Percentiles rank a stretch among this genome's conserved stretches.
Conservation (phyloP, 1,140 invertebrate species). For the Sitobion miscanthi region DNA sequence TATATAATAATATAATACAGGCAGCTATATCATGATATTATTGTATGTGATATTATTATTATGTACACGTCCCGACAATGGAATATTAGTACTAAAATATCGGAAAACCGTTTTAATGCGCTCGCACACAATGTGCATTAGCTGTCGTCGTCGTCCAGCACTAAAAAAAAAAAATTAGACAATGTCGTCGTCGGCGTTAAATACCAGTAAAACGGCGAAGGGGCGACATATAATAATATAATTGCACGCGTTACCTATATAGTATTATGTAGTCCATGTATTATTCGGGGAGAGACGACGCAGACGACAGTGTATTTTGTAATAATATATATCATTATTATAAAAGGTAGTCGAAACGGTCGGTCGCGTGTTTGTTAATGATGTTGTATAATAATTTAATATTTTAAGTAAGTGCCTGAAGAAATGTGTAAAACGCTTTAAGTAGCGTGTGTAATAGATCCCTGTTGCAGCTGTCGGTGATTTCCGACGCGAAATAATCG, state of each 20-base stretch:
- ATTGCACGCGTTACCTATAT: background rate
- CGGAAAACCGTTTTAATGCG: conserved; percentile 32
- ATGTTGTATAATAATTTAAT: background rate
- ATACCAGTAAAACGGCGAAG: background rate
- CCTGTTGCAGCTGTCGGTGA: too few species aligned
- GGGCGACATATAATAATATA: too few species aligned
- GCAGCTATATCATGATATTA: background rate
- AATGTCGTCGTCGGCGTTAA: background rate
- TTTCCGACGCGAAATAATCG: background rate
- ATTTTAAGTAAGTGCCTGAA: background rate
- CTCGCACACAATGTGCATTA: conserved; percentile 2
- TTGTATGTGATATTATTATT: background rate
- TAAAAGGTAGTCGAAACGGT: background rate
- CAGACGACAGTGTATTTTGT: background rate
- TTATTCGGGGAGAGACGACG: background rate
- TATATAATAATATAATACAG: background rate
- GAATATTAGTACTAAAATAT: conserved; percentile 38
- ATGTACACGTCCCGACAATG: background rate
- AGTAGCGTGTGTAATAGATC: background rate
- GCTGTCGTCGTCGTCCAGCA: background rate
- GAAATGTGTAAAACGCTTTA: background rate
- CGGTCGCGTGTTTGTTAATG: background rate
- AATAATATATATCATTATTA: too few species aligned
- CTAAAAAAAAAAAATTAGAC: background rate
- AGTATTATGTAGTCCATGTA: background rate